Conservation (phyloP, 2,113 vertebrate species). For the Carlito syrichta region DNA sequence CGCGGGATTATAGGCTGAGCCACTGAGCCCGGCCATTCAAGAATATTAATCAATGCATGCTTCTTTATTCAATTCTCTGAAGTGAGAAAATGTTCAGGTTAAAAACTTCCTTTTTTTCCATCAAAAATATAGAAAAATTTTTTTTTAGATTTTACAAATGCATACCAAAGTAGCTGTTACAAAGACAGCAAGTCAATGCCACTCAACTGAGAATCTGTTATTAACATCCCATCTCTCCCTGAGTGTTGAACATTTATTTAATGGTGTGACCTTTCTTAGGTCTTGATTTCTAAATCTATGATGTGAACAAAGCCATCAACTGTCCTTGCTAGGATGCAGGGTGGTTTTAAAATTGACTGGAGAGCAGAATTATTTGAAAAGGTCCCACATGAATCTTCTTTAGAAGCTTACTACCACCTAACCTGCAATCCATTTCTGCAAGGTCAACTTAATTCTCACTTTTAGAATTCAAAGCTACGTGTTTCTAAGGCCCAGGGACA, state of each 20-base stretch:
- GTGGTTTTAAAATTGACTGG: constrained; percentile 42
- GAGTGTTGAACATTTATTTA: constrained; percentile 54
- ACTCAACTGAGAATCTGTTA: constrained; percentile 12
- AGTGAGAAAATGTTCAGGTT: neutral
- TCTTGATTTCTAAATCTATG: constrained; percentile 66
- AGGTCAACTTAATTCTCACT: constrained; percentile 65
- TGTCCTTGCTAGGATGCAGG: constrained; percentile 17
- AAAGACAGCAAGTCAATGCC: constrained; percentile 14
- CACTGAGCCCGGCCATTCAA: too few relatives aligned
- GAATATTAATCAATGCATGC: neutral
- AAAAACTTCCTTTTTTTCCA: neutral
- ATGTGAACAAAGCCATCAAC: constrained; percentile 61
- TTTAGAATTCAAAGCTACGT: constrained; percentile 4
- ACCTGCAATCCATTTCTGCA: constrained; percentile 28
- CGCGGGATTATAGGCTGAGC: too few relatives aligned
- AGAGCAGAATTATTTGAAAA: constrained; percentile 60
- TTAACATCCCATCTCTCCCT: constrained; percentile 13
- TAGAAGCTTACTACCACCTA: neutral
- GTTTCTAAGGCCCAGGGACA: neutral
- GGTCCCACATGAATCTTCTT: constrained; percentile 65
- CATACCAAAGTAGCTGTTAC: neutral
- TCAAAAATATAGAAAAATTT: neutral
- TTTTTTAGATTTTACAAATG: neutral
- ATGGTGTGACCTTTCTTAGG: constrained; percentile 61
- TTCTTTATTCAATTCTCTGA: neutral